phyloP scores from a whole-genome alignment of 2,797 vertebrate genomes.

The Sarcoramphus papa region DNA sequence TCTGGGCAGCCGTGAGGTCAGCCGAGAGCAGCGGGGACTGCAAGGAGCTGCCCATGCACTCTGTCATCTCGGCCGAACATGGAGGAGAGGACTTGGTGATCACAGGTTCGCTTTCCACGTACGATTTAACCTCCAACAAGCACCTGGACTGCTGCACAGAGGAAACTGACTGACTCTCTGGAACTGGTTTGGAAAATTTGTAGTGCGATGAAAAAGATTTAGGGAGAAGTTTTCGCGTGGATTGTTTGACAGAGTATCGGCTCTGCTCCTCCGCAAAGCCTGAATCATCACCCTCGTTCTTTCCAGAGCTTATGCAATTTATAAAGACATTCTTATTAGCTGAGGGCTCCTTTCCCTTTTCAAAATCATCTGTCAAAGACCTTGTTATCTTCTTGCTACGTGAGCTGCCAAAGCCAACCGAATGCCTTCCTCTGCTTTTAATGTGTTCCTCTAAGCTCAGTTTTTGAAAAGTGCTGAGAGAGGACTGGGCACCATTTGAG shows the following conservation, averaged over 20 bases:
- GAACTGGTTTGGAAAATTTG: slow-evolving; percentile 81
- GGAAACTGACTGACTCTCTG: slow-evolving; percentile 63
- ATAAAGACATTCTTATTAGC: slow-evolving; percentile 92
- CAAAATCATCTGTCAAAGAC: slow-evolving; percentile 92
- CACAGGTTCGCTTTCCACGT: slow-evolving; percentile 71
- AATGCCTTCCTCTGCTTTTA: slow-evolving; percentile 84
- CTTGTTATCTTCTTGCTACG: slow-evolving; percentile 90
- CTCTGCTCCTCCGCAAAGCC: slow-evolving; percentile 89
- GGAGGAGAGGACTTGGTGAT: slow-evolving; percentile 75
- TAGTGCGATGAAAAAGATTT: slow-evolving; percentile 95
- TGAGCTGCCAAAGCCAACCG: slow-evolving; percentile 86
- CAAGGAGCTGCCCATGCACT: slow-evolving; percentile 84
- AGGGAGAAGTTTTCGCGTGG: slow-evolving; percentile 88
- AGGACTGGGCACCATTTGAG: slow-evolving; percentile 73
- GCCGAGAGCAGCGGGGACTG: slow-evolving; percentile 90
- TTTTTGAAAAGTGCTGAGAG: slow-evolving; percentile 72
- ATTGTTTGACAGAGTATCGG: slow-evolving; percentile 78
- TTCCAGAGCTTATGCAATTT: slow-evolving; percentile 93
- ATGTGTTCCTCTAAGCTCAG: slow-evolving; percentile 73
- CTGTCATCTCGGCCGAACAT: slow-evolving; percentile 73
- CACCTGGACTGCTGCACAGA: slow-evolving; percentile 72
- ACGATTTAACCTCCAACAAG: slow-evolving; percentile 50
- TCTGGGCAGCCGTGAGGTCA: slow-evolving; percentile 90
- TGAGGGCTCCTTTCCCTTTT: slow-evolving; percentile 79
- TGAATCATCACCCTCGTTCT: slow-evolving; percentile 92